Evolutionary conservation across 2,888 invertebrate genomes (phyloP), one percentile per base, ranked within the genome.

Genomic region (Hydropsyche betteni): DNA sequence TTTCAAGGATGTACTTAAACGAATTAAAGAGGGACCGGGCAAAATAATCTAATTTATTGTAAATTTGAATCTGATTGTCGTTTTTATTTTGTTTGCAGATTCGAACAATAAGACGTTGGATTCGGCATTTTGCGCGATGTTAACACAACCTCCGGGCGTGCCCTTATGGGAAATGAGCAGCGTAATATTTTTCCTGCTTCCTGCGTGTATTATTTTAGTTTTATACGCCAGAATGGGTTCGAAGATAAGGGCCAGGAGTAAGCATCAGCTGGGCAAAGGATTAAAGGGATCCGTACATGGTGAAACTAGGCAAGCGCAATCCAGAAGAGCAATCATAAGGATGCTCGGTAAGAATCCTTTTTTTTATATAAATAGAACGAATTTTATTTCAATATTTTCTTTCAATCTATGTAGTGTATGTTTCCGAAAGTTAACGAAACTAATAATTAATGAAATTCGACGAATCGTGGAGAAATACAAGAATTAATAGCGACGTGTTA

Each of bases 151-250:
- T 0, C 83, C 88, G 8, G 83, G 90, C 5, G 90, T 91, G 75
- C 94, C 94, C 0, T 86, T 96, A 4, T 91, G 94, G 82, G 95
- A 96, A 83, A 83, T 94, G 51, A 95, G 95, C 82, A 92, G 92
- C 80, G 88, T 94, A 77, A 85, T 95, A 80, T 96, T 96, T 85
- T 97, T 97, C 86, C 88, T 95, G 73, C 84, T 91, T 34, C 93
- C 93, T 0, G 81, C 87, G 89, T 85, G 92, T 2, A 84, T 95
- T 33, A 92, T 97, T 81, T 89, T 93, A 78, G 88, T 93, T 34
- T 88, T 96, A 52, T 97, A 97, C 84, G 89, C 90, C 12, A 88
- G 91, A 80, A 95, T 95, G 92, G 94, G 93, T 0, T 83, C 90
- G 52, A 89, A 89, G 80, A 94, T 95, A 81, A 86, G 88, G 83